phyloP scores from a whole-genome alignment of 2,113 vertebrate species.

The Anoplopoma fimbria region DNA sequence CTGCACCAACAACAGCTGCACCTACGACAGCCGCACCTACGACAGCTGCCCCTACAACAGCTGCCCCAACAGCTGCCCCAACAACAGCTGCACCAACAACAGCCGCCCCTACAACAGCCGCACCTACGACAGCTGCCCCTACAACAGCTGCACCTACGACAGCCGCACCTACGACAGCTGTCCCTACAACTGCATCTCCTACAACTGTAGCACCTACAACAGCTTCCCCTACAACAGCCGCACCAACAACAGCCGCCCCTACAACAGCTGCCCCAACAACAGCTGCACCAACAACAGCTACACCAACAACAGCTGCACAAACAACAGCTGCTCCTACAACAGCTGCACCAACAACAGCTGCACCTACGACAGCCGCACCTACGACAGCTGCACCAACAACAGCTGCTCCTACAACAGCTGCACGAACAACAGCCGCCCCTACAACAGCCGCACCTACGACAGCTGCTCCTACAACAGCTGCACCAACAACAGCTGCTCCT shows the following conservation, averaged over 20 bases:
- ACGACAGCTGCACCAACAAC: background rate
- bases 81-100: background rate
- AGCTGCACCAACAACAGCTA: background rate
- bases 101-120: background rate
- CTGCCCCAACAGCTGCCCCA: background rate
- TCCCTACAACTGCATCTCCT: background rate
- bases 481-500: background rate
- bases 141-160: background rate
- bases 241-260: background rate
- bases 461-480: background rate
- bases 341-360: background rate
- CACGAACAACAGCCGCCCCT: background rate
- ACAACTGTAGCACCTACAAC: constrained; percentile 24
- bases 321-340: constrained; percentile 7
- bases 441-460: background rate
- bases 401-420: accelerated
- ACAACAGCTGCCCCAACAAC: background rate
- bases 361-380: no score
- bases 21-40: background rate
- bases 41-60: background rate
- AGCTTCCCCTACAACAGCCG: accelerated
- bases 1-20: background rate
- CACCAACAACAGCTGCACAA: background rate
- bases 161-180: background rate
- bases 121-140: background rate